Base-by-base conservation (phyloP, 2,888 invertebrate genomes). In the Sympetrum striolatum region DNA sequence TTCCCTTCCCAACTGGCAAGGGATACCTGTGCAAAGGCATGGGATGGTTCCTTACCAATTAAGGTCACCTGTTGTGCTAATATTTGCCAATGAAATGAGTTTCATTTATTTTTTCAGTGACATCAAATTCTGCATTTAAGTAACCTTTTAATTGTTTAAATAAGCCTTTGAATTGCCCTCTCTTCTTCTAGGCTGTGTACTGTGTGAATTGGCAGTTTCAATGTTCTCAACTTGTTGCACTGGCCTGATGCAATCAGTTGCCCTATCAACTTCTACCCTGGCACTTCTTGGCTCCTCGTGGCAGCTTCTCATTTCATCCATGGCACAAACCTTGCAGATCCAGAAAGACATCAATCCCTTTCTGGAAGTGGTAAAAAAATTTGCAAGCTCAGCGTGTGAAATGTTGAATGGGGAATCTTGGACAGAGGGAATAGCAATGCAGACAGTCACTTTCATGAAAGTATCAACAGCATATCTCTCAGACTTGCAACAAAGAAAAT, bases 261-360 rank as follows among this genome's bases (percentile, higher is more conserved):
- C 58, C 6, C 86, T 86, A n/a, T 60, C 58, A 15, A 37, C 86
- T n/a, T 86, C 86, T 4, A 86, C 86, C 15, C 60, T 86, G 10
- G 35, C 86, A 64, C 37, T 86, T 37, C 86, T 86, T 86, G 86
- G 94, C 35, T 94, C 95, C 25, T 94, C 95, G 79, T 96, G 96
- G 95, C 95, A 95, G 92, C 95, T 95, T 93, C 94, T 94, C 12
- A 92, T 95, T 6, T 93, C 94, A 1, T 93, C 92, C 14, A 91
- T 93, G 60, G 91, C 92, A 22, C 91, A 90, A 10, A 91, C 91
- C 44, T 80, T 92, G 2, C 81, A 91, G 18, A 92, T 90, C n/a
- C 91, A 5, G 92, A 93, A 91, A 31, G 60, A 64, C 10, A 60
- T 86, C 5, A 37, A 60, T 4, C 86, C 86, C 6, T 93, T 94